These are phyloP conservation scores for Stenoptilia bipunctidactyla DNA, from an alignment of 2,888 invertebrate genomes.

Conservation along the genomic window DNA sequence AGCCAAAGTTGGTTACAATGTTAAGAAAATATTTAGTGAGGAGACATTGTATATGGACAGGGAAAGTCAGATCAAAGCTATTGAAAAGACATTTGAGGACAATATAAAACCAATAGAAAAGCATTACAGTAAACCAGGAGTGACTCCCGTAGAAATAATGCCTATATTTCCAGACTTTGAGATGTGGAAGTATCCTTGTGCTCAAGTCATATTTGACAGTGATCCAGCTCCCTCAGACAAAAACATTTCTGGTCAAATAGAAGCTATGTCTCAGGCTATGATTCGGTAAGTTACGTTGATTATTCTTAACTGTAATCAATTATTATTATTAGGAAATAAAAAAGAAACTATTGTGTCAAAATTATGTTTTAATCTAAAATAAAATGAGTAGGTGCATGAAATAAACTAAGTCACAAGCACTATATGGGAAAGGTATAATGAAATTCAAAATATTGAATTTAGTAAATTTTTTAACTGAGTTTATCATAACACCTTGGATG, in stretches of 20 bases:
- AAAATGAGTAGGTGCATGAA: no score
- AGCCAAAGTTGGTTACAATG: constrained; percentile 98
- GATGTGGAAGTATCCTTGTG: constrained; percentile 98
- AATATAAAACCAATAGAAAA: constrained; percentile 86
- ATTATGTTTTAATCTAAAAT: no score
- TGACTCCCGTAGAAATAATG: constrained; percentile 87
- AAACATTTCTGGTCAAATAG: constrained; percentile 88
- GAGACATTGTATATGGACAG: constrained; percentile 96
- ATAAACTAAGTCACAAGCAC: no score
- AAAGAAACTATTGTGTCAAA: no score
- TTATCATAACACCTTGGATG: no score
- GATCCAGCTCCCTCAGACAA: constrained; percentile 95
- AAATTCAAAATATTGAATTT: no score
- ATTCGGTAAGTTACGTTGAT: constrained; percentile 89
- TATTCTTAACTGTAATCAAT: no score
- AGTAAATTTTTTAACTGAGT: no score
- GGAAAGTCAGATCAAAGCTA: constrained; percentile 96
- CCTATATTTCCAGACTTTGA: constrained; percentile 96
- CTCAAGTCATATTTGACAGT: constrained; percentile 97
- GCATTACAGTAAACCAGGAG: constrained; percentile 97
- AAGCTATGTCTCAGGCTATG: constrained; percentile 99
- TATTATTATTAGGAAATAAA: no score
- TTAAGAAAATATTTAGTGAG: constrained; percentile 92
- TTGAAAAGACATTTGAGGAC: constrained; percentile 96
- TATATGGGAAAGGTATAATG: no score